Base-by-base conservation (phyloP, 2,888 invertebrate genomes). In the Vesta saturnalis region DNA sequence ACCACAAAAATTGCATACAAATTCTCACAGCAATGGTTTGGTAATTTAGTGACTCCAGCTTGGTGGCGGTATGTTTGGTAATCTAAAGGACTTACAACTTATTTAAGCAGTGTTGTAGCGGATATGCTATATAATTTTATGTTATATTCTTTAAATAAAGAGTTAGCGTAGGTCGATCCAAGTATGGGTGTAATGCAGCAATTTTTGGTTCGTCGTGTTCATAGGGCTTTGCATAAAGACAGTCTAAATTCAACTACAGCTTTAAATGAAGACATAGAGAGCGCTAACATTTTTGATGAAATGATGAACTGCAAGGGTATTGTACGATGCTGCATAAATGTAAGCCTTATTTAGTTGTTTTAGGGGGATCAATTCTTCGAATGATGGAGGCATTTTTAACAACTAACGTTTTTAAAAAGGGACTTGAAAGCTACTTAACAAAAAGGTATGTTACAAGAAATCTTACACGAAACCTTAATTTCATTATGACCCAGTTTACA, bases 21-120 rank as follows among this genome's bases (percentile, higher is more conserved):
- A 77, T 80, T 88, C 12, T 84, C 86, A 1, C 88, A 89, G 75
- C 87, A 87, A 68, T 86, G 86, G 85, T 86, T 86, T 69, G 86
- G 86, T 3, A 82, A 85, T 75, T 73, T 83, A 4, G 83, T 85
- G 18, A 81, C 78, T 35, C 80, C 82, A 1, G 43, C 68, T 54
- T 83, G 84, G 84, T 85, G 85, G 85, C 72, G 77, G 3, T 80
- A 81, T 67, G 67, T 82, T 0, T 86, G 85, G 85, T 71, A 86
- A 8, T 85, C 82, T 61, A 85, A 86, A 77, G 87, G 88, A 4
- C 88, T 88, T 74, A 88, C 88, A 12, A 81, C 78, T 47, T 89
- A 86, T 75, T 84, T 88, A 69, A 12, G 4, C 1, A 52, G 4
- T 18, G 8, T 16, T 14, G 47, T 15, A 3, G 47, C 47, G 1